These are phyloP conservation scores for Gymnodraco acuticeps DNA, from an alignment of 2,797 vertebrate species.

Conservation along the genomic window DNA sequence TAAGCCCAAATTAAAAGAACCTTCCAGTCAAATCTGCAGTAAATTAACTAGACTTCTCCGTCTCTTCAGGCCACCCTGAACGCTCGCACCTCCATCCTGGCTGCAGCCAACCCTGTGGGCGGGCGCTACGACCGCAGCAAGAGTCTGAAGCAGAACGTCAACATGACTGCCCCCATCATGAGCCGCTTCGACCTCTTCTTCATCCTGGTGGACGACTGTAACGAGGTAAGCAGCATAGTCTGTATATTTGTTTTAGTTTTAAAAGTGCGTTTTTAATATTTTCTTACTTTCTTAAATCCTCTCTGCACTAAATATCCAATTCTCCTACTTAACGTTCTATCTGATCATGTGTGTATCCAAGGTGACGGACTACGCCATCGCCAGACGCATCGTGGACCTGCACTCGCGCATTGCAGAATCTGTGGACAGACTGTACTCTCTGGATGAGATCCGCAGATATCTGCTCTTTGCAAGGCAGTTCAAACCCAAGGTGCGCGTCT, in stretches of 20 bases:
- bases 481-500: constrained; percentile 91
- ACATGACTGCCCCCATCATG: constrained; percentile 97
- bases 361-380: constrained; percentile 98
- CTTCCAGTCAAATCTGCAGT: background rate
- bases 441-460: constrained; percentile 97
- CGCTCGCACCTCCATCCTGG: constrained; percentile 97
- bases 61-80: constrained; percentile 93
- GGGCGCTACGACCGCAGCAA: constrained; percentile 97
- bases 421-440: constrained; percentile 92
- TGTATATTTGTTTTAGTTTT: too few relatives aligned
- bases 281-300: background rate
- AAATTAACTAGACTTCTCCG: constrained; percentile 5
- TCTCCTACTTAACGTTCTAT: rapidly evolving
- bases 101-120: constrained; percentile 94
- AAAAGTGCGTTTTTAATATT: background rate
- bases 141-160: constrained; percentile 98
- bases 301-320: background rate
- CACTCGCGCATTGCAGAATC: constrained; percentile 95
- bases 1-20: background rate
- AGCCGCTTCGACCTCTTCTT: constrained; percentile 99
- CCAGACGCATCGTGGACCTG: constrained; percentile 96
- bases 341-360: constrained; percentile 47
- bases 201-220: constrained; percentile 98
- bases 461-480: constrained; percentile 97
- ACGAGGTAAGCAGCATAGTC: constrained; percentile 85